Evolutionary conservation across 1,140 invertebrate genomes (phyloP), one percentile per base, ranked within the genome.

Genomic region (Zaprionus camerounensis): DNA sequence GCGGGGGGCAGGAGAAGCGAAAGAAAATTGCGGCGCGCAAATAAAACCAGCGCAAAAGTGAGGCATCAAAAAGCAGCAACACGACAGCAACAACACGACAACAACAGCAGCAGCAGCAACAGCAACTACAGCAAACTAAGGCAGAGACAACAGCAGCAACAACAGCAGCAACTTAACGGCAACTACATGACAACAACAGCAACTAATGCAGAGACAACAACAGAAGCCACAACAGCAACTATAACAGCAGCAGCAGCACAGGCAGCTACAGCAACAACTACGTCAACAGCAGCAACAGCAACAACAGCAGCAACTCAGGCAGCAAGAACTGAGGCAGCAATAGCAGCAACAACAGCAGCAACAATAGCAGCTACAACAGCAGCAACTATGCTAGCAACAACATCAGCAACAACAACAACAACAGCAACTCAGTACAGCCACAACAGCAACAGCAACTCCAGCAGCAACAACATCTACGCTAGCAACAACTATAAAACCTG

Each of bases 401-500:
- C 34, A 63, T 34, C 65, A 81, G 22, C 64, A 78, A 62, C 83
- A 78, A 4, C 34, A 63, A 49, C 65, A 81, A 51, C 64, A 78
- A 66, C 83, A 88, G 76, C 84, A 82, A 83, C 84, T 87, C 38
- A 41, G 80, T 34, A 1, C 9, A 34, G 31, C 31, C 31, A 34
- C 56, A 34, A 26, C 72, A 83, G 44, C 72, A 80, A 75, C 81
- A 80, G 70, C 78, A 84, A 70, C 81, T 79, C 73, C 80, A 68
- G 2, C 20, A 49, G 31, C 46, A 63, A 20, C 51, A 84, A 65
- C 81, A 84, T 69, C 63, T 58, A 31, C 51, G 71, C 28, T 53
- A 78, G 72, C 83, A 88, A 76, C 83, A 82, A 88, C 84, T 87
- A 87, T 84, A 87, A 87, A 87, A 87, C 83, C 83, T 87, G 83